Evolutionary conservation across 1,140 invertebrate genomes (phyloP), one percentile per base, ranked within the genome.

Genomic region (Pseudomyrmex sp.): DNA sequence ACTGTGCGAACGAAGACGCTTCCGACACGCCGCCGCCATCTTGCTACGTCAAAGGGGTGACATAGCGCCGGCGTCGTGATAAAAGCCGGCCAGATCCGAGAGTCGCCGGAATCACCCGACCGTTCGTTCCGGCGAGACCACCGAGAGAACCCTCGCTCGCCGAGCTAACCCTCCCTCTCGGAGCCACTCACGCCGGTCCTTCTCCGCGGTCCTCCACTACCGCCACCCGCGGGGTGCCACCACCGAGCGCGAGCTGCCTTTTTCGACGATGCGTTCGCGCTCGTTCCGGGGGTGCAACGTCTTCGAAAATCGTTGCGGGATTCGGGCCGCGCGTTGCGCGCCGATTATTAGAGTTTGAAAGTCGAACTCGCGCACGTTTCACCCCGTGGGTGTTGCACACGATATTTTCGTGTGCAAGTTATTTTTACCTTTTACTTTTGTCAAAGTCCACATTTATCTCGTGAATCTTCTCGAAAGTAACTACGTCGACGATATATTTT

Each of bases 1-100:
- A 93, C 93, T 92, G 91, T 93, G 87, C 88, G 89, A 89, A 92
- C 91, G 90, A 90, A 92, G 93, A 93, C 93, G 92, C 93, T 92
- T 93, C 93, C 92, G 92, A 93, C 90, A 91, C 92, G 93, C 90
- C 92, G 93, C 92, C 93, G 93, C 93, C 93, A 93, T 93, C 90
- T 93, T 93, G 90, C 89, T 91, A 92, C 91, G 92, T 93, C 89
- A 91, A 90, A 74, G 86, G 62, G 54, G 46, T 82, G 18, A 69
- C 35, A 87, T 61, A 56, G 87, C 86, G 89, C 84, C 86, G 88
- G 68, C 87, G 85, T 75, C 70, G 72, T 79, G 68, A 66, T 3
- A 73, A 75, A 35, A 84, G 87, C 69, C 73, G 83, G 65, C 70
- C 68, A 61, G 66, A 61, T 52, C 59, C 84, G 91, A 87, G 73